Conservation (phyloP, 2,888 invertebrate species). For the Colostygia pectinataria region DNA sequence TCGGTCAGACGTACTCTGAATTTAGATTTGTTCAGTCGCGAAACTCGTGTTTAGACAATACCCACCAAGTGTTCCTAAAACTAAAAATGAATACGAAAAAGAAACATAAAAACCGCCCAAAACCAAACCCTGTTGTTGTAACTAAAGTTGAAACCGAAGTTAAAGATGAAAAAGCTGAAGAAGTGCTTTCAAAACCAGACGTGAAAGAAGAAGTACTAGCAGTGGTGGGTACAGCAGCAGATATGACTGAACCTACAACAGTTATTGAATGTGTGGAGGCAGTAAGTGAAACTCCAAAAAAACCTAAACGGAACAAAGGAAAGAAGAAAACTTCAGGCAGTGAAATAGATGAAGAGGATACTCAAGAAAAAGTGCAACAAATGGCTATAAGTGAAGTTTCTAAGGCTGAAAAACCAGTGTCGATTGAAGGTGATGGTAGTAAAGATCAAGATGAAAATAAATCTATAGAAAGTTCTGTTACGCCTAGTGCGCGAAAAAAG, state of each 20-base stretch:
- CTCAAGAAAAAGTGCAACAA: conserved; percentile 27
- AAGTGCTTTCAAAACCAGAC: conserved; percentile 33
- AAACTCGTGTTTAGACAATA: conserved; percentile 32
- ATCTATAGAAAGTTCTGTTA: conserved; percentile 26
- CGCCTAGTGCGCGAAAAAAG: conserved; percentile 63
- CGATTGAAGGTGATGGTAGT: conserved; percentile 21
- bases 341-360: conserved; percentile 31
- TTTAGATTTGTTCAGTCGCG: conserved; percentile 64
- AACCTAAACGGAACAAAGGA: conserved; percentile 70
- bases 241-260: conserved; percentile 35
- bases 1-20: conserved; percentile 68
- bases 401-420: conserved; percentile 22
- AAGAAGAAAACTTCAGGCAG: conserved; percentile 67
- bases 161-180: conserved; percentile 28
- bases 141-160: conserved; percentile 36
- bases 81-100: conserved; percentile 68
- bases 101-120: conserved; percentile 64
- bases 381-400: conserved; percentile 5
- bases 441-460: conserved; percentile 16
- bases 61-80: conserved; percentile 26
- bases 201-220: conserved; percentile 34
- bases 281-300: conserved; percentile 60
- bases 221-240: conserved; percentile 28
- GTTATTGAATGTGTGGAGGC: conserved; percentile 36
- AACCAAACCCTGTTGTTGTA: conserved; percentile 48